Evolutionary conservation across 23 tunicate genomes (phyloP), one percentile per base, ranked within the genome.

Genomic region (Aplidium turbinatum): DNA sequence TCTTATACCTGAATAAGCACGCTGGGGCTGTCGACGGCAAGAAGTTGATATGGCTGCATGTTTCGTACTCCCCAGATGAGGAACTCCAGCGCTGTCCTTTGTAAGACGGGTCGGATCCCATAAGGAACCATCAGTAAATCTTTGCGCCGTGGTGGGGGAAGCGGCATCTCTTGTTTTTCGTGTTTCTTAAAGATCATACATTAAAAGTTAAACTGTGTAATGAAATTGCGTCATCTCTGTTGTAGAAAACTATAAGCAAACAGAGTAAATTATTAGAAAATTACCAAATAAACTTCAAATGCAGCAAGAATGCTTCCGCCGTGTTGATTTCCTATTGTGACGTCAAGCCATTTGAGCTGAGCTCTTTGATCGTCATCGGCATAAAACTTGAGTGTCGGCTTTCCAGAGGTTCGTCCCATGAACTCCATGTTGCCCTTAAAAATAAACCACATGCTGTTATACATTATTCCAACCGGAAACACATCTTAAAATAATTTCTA

Each of bases 1-100:
- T n/a, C n/a, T n/a, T 11, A 9, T 42, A 79, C 93, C 84, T 86
- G 83, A 11, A 86, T 80, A 0, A 86, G 53, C 27, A 86, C 85
- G 58, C 93, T 86, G 38, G 93, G 93, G 16, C 70, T 32, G 65
- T 86, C 85, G 16, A 86, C 93, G 31, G 80, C 70, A 25, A 86
- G 70, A 18, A 86, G 76, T 72, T 86, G 58, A 35, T 79, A 86
- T 29, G 76, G 25, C 63, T 79, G 72, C 93, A 86, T 86, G 47
- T 79, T 79, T 21, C 93, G 46, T 1, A 86, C 93, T 47, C 93
- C 93, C 93, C 93, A 86, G 0, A 86, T 58, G 46, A 86, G 66
- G 40, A 86, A 72, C 52, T 86, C 93, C 4, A 86, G 46, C 5
- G 85, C 85, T 1, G 93, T 86, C 28, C 79, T 52, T 58, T 86